Evolutionary conservation across 2,888 invertebrate genomes (phyloP).

Genomic region (Alloplasta piceator): DNA sequence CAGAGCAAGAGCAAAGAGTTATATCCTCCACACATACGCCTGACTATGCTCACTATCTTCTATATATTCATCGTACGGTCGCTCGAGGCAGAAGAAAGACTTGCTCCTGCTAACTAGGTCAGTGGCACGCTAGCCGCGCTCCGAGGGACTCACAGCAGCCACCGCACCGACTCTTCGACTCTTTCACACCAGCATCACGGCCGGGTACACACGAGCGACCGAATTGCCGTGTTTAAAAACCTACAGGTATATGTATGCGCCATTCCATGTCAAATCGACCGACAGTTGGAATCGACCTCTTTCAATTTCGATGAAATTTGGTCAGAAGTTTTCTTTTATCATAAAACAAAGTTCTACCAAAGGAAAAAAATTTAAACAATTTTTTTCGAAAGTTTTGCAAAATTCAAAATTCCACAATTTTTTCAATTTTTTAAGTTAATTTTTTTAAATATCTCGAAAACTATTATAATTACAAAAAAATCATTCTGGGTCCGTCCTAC

Average conservation of each 20-base stretch:
- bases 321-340: no score
- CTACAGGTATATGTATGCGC: conserved; percentile 52
- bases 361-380: no score
- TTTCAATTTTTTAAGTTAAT: no score
- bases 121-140: conserved; percentile 80
- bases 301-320: no score
- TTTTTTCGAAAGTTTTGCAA: no score
- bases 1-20: conserved; percentile 36
- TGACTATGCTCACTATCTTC: conserved; percentile 3
- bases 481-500: no score
- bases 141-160: conserved; percentile 45
- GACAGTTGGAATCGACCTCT: no score
- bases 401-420: no score
- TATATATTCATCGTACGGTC: conserved; percentile 18
- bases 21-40: conserved; percentile 5
- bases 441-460: no score
- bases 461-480: no score
- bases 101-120: conserved; percentile 82
- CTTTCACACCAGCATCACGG: conserved; percentile 74
- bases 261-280: no score
- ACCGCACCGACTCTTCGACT: conserved; percentile 40
- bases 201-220: conserved; percentile 77
- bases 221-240: conserved; percentile 78
- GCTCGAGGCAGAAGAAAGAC: conserved; percentile 77
- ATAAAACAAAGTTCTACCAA: no score